Evolutionary conservation across 2,888 invertebrate species (phyloP).

Genomic region (Tridacna crocea): DNA sequence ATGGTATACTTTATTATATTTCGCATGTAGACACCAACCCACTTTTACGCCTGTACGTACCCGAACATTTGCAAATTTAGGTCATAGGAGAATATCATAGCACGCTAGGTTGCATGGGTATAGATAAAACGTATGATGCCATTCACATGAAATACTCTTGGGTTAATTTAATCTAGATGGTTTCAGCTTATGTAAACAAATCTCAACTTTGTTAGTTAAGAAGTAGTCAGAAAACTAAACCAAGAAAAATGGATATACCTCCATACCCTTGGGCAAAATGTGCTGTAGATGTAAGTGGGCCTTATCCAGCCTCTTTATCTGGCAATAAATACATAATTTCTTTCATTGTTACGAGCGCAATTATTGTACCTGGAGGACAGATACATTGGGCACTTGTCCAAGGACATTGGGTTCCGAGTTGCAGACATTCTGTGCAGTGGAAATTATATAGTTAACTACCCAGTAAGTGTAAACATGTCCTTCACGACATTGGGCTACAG

Average conservation of each 20-base stretch:
- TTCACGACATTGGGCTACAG: too few relatives aligned
- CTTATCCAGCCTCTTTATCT: neutral
- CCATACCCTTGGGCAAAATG: neutral
- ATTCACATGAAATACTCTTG: neutral
- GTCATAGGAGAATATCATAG: neutral
- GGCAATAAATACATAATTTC: neutral
- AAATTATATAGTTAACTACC: too few relatives aligned
- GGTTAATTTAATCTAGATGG: neutral
- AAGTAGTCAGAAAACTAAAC: neutral
- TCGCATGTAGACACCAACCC: neutral
- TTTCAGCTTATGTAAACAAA: neutral
- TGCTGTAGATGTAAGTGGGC: neutral
- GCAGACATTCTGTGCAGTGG: too few relatives aligned
- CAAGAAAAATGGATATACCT: neutral
- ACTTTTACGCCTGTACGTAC: neutral
- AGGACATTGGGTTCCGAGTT: too few relatives aligned
- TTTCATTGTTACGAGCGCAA: too few relatives aligned
- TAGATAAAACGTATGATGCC: neutral
- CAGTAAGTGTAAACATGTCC: too few relatives aligned
- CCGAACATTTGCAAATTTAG: neutral
- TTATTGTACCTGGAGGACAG: too few relatives aligned
- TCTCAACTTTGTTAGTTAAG: neutral
- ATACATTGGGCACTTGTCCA: too few relatives aligned
- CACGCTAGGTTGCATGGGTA: neutral
- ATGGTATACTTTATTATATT: neutral